Percentiles rank a stretch among this genome's conserved stretches.
Evolutionary conservation across 2,113 vertebrate species (phyloP).

Genomic region (Pelecanoides urinatrix): DNA sequence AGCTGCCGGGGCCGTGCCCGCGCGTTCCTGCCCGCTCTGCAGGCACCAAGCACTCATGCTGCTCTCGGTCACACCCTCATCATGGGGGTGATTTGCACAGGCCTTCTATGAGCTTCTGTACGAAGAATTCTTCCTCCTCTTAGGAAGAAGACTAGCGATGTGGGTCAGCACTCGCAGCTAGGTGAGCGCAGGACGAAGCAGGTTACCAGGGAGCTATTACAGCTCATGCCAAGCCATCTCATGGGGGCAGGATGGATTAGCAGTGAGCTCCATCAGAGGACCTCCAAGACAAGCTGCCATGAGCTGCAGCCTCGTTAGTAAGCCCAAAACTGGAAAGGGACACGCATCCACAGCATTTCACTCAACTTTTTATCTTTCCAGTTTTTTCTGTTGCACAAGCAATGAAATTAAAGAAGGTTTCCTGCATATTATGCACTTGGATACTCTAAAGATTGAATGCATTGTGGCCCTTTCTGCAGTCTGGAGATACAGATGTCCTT

Average conservation of each 20-base stretch:
- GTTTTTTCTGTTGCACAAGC: background rate
- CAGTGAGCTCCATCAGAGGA: background rate
- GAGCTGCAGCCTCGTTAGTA: background rate
- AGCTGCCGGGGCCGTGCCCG: background rate
- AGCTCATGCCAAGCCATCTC: background rate
- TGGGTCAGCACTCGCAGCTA: background rate
- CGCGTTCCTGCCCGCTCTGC: accelerated
- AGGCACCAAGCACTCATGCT: accelerated
- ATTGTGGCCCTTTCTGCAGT: background rate
- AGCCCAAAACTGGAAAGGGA: background rate
- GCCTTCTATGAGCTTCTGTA: background rate
- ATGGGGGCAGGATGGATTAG: background rate
- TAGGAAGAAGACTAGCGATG: background rate
- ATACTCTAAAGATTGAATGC: background rate
- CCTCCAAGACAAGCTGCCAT: background rate
- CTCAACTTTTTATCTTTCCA: background rate
- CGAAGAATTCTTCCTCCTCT: background rate
- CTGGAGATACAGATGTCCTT: background rate
- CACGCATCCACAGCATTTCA: background rate
- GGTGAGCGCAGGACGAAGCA: background rate
- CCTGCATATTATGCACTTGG: background rate
- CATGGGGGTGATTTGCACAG: background rate
- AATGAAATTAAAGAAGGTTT: background rate
- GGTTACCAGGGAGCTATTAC: background rate
- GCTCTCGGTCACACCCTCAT: background rate